phyloP scores from a whole-genome alignment of 2,888 invertebrate species.

The Pharmacophagus antenor region DNA sequence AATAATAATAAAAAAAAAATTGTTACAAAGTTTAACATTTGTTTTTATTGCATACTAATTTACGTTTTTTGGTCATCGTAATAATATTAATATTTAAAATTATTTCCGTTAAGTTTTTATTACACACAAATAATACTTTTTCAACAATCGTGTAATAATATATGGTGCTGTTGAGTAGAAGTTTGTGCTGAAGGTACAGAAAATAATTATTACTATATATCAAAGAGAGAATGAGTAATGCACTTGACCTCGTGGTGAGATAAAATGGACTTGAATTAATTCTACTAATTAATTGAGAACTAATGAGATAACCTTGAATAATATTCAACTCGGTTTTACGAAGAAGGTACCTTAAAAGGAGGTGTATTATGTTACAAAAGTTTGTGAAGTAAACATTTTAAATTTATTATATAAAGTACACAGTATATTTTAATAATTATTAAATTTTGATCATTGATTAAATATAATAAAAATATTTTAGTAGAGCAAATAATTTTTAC shows the following conservation, averaged over 20 bases:
- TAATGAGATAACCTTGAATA: constrained; percentile 7
- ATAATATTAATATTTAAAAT: too few relatives aligned
- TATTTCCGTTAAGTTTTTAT: too few relatives aligned
- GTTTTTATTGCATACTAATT: too few relatives aligned
- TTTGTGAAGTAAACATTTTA: background rate
- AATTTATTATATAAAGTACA: too few relatives aligned
- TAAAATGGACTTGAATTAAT: constrained; percentile 9
- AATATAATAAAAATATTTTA: too few relatives aligned
- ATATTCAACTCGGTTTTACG: background rate
- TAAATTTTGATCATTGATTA: too few relatives aligned
- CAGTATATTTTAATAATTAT: too few relatives aligned
- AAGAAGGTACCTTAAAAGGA: background rate
- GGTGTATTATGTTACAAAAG: background rate
- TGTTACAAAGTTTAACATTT: too few relatives aligned
- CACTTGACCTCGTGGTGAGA: constrained; percentile 5
- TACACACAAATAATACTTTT: background rate
- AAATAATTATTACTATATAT: constrained; percentile 14
- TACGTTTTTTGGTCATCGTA: too few relatives aligned
- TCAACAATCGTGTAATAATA: background rate
- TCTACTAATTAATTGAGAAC: constrained; percentile 14
- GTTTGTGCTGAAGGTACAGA: constrained; percentile 1
- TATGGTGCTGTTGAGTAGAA: background rate
- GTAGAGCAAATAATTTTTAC: too few relatives aligned
- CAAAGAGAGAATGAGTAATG: constrained; percentile 1
- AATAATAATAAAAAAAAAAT: too few relatives aligned